A percentile compares a stretch with the other conserved stretches of the same genome.
Evolutionary conservation across 2,888 invertebrate genomes (phyloP).

Genomic region (Melolontha melolontha): DNA sequence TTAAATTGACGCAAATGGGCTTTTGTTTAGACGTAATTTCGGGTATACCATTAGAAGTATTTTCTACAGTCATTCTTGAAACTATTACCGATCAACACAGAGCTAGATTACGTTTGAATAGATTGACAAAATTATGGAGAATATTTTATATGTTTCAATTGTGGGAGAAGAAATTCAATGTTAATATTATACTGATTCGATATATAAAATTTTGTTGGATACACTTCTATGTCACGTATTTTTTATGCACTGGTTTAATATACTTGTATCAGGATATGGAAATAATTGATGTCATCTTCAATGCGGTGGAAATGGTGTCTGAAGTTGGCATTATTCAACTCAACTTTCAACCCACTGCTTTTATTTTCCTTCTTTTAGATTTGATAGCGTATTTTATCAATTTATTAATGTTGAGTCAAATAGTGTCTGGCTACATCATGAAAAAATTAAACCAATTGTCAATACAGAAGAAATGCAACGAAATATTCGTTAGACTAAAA

Average conservation of each 20-base stretch:
- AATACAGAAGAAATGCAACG: background rate
- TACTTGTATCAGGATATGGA: slow-evolving; percentile 1
- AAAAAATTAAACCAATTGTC: background rate
- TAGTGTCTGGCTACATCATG: slow-evolving; percentile 19
- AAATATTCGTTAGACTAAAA: slow-evolving; percentile 4
- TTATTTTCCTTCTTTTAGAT: background rate
- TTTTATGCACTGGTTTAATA: slow-evolving; percentile 31
- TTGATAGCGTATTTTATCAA: background rate
- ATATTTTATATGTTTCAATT: slow-evolving; percentile 21
- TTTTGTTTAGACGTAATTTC: slow-evolving; percentile 44
- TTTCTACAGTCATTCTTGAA: slow-evolving; percentile 39
- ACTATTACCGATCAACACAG: slow-evolving; percentile 13
- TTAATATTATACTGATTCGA: slow-evolving; percentile 28
- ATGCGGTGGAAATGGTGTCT: slow-evolving; percentile 30
- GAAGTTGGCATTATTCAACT: slow-evolving; percentile 13
- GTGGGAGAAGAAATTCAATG: slow-evolving; percentile 26
- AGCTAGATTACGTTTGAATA: slow-evolving; percentile 41
- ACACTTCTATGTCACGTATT: slow-evolving; percentile 33
- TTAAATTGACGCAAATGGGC: slow-evolving; percentile 11
- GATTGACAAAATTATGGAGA: slow-evolving; percentile 43
- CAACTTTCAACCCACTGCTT: background rate
- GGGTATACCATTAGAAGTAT: slow-evolving; percentile 44
- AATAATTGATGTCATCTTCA: background rate
- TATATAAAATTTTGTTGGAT: slow-evolving; percentile 38
- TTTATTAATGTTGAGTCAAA: slow-evolving; percentile 21